These are phyloP conservation scores for Keiferia lycopersicella DNA, from an alignment of 2,888 invertebrate species.

Conservation along the genomic window DNA sequence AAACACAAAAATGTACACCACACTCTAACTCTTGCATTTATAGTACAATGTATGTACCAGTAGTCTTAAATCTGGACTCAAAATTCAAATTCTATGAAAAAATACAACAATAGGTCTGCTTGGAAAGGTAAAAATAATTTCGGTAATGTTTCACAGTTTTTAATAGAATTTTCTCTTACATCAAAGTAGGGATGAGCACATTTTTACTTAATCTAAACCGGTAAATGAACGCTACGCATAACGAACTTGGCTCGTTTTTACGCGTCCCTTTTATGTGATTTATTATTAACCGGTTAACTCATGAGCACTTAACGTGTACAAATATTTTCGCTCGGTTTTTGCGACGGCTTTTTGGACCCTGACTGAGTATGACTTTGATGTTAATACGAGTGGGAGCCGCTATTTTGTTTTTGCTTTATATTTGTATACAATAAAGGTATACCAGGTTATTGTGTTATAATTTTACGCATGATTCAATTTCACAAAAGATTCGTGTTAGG, in stretches of 20 bases:
- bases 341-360: conserved; percentile 20
- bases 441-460: not conserved
- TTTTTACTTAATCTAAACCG: not conserved
- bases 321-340: conserved; percentile 54
- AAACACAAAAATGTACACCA: too few species aligned
- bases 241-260: not conserved
- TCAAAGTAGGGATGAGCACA: too few species aligned
- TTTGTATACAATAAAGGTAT: not conserved
- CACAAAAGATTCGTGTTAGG: not conserved
- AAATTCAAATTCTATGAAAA: too few species aligned
- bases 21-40: too few species aligned
- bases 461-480: not conserved
- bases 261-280: conserved; percentile 40
- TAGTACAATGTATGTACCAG: too few species aligned
- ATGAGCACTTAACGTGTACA: conserved; percentile 48
- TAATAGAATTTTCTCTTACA: too few species aligned
- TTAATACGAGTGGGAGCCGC: not conserved
- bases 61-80: too few species aligned
- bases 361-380: conserved; percentile 7
- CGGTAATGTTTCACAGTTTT: too few species aligned
- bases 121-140: too few species aligned
- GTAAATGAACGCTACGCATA: not conserved
- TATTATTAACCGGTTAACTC: conserved; percentile 63
- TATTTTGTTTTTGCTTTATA: not conserved
- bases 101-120: too few species aligned